Evolutionary conservation across 92 coral and sea anemone genomes (phyloP), one percentile per base, ranked within the genome.

Genomic region (Zoanthus sociatus): DNA sequence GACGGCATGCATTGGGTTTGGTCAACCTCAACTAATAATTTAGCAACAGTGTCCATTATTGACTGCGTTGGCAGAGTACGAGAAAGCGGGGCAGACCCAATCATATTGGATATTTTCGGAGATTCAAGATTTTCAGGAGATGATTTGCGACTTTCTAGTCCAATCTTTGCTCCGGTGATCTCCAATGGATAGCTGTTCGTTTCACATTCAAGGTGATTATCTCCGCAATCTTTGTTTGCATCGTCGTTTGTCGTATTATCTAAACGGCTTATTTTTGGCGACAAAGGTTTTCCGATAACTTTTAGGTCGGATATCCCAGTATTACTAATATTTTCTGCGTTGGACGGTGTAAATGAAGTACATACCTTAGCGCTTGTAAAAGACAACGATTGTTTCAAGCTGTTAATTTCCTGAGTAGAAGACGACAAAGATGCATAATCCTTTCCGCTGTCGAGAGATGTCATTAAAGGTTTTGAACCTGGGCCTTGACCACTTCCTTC

Each of bases 161-260:
- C 85, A 61, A 81, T 81, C 46, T n/a, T 81, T 45, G 85, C 85
- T 30, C 85, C 85, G 20, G 76, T 66, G 58, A 81, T 67, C 46
- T 81, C 74, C 37, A 81, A 17, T 17, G 63, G 73, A 51, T 26
- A 26, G 33, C 67, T 46, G 37, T 66, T 81, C 26, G 66, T 61
- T 45, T 44, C 30, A 81, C 0, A 5, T 6, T 18, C 70, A 17
- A 63, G 74, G 2, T 67, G 74, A 21, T 9, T 20, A 45, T 42
- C 45, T 2, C 9, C 33, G 55, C 17, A 5, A 11, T 58, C 85
- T 44, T 67, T 74, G 10, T 21, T 47, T 10, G 6, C 20, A 6
- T 30, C 48, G 21, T 26, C 26, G 3, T 66, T 81, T 33, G 15
- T 26, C 61, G 48, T 44, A 20, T 81, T 48, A 7, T 3, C 18